Evolutionary conservation across 1,140 invertebrate species (phyloP).

Genomic region (Drosophila yakuba): DNA sequence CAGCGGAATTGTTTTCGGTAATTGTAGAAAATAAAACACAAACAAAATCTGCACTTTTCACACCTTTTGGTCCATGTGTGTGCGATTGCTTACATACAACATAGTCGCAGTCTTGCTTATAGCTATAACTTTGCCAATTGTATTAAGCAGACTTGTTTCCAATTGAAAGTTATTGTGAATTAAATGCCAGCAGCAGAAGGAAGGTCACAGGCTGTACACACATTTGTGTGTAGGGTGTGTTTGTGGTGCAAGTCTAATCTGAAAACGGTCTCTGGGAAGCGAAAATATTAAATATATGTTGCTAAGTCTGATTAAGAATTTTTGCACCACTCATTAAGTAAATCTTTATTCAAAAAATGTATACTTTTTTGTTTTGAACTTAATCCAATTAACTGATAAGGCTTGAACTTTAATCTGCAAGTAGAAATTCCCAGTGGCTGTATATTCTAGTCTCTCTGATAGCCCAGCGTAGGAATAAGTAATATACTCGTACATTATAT

Average conservation of each 20-base stretch:
- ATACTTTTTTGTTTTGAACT: no score
- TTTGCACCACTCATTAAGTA: no score
- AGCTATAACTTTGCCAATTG: slow-evolving; percentile 42
- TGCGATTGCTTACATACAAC: slow-evolving; percentile 35
- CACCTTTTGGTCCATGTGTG: slow-evolving; percentile 59
- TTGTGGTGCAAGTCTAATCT: not conserved
- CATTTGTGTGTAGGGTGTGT: not conserved
- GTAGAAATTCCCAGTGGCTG: slow-evolving; percentile 19
- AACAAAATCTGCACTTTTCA: slow-evolving; percentile 64
- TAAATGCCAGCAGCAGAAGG: slow-evolving; percentile 18
- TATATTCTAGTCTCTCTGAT: slow-evolving; percentile 6
- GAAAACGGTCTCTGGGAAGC: not conserved
- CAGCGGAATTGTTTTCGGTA: slow-evolving; percentile 63
- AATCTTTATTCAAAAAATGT: no score
- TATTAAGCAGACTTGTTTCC: slow-evolving; percentile 27
- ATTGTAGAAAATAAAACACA: slow-evolving; percentile 70
- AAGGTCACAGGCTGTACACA: slow-evolving; percentile 4
- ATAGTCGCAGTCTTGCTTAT: slow-evolving; percentile 19
- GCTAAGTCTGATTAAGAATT: no score
- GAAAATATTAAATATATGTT: no score
- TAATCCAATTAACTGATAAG: slow-evolving; percentile 18
- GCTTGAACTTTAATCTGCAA: slow-evolving; percentile 9
- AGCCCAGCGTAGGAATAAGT: slow-evolving; percentile 11
- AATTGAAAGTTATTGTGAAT: slow-evolving; percentile 38
- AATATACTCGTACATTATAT: not conserved